A percentile compares a stretch with the other conserved stretches of the same genome.
phyloP scores from a whole-genome alignment of 1,140 invertebrate species.

The Drosophila triauraria region DNA sequence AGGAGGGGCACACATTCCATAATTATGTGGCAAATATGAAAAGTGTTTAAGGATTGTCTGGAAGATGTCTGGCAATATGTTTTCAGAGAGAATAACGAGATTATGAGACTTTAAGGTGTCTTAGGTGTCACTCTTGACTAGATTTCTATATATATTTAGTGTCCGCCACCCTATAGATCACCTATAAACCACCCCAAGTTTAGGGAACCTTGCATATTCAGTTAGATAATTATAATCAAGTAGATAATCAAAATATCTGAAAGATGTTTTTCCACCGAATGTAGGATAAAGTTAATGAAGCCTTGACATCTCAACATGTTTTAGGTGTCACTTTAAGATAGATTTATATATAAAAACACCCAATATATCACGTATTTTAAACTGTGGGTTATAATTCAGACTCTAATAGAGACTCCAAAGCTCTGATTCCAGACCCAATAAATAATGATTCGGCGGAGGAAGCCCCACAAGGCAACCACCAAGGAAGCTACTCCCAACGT shows the following conservation, averaged over 20 bases:
- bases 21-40: slow-evolving; percentile 24
- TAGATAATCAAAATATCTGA: too few species aligned
- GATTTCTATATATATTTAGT: not conserved
- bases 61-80: not conserved
- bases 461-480: slow-evolving; percentile 45
- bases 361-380: slow-evolving; percentile 32
- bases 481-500: slow-evolving; percentile 29
- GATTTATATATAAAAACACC: slow-evolving; percentile 22
- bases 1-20: slow-evolving; percentile 8
- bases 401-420: too few species aligned
- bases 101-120: not conserved
- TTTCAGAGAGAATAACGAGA: not conserved
- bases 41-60: not conserved
- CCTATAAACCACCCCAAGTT: not conserved
- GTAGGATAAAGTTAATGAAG: slow-evolving; percentile 1
- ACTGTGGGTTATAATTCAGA: slow-evolving; percentile 9
- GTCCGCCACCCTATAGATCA: not conserved
- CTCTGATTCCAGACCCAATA: not conserved
- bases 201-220: too few species aligned
- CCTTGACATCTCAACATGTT: slow-evolving; percentile 12
- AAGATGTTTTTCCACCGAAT: not conserved
- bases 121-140: not conserved
- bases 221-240: too few species aligned
- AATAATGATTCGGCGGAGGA: slow-evolving; percentile 21
- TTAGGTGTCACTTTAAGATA: slow-evolving; percentile 14